A percentile compares a stretch with the other conserved stretches of the same genome.
Conservation (phyloP, 2,797 vertebrate species). For the Alfaro cultratus region DNA sequence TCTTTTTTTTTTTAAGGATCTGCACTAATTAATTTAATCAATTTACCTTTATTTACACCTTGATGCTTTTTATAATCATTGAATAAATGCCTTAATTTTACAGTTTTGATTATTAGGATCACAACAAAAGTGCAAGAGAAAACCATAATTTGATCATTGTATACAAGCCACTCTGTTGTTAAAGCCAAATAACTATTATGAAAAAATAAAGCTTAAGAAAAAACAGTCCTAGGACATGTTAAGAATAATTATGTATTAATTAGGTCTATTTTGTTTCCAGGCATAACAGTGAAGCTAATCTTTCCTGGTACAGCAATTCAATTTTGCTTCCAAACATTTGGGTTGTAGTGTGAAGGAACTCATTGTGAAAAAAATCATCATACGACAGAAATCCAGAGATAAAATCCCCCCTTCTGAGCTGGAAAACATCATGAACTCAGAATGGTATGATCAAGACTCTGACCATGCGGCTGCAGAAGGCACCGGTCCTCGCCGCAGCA, state of each 20-base stretch:
- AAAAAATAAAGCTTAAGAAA: no score
- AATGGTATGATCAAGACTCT: constrained; percentile 47
- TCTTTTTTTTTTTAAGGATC: neutral
- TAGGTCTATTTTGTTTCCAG: neutral
- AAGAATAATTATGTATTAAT: no score
- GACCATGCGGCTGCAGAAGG: constrained; percentile 92
- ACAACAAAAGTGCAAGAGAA: neutral
- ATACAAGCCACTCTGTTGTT: neutral
- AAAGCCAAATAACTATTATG: neutral
- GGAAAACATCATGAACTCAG: neutral
- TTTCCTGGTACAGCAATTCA: neutral
- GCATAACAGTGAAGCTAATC: neutral
- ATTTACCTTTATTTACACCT: neutral
- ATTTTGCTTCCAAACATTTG: neutral
- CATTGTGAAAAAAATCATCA: neutral
- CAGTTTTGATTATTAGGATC: neutral
- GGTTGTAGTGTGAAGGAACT: neutral
- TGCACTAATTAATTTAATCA: neutral
- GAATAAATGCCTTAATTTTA: neutral
- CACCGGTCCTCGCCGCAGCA: constrained; percentile 65
- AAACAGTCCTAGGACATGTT: no score
- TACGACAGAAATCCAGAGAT: neutral
- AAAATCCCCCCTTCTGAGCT: neutral
- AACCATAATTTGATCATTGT: neutral
- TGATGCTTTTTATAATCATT: neutral